Conservation (phyloP, 1,140 invertebrate genomes). For the Monomorium pharaonis region DNA sequence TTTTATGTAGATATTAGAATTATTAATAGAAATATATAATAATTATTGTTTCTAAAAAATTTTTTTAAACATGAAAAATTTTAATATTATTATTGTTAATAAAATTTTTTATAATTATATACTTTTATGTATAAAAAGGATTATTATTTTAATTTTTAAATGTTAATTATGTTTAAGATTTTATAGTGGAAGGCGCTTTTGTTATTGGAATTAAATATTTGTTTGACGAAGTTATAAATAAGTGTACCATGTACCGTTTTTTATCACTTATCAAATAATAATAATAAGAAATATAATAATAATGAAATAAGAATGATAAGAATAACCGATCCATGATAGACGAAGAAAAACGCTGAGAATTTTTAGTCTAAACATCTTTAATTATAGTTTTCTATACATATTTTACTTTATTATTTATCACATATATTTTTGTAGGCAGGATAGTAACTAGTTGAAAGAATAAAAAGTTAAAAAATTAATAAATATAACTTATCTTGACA, state of each 20-base stretch:
- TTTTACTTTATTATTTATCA: neutral
- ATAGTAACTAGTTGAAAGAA: no score
- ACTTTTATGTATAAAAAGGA: neutral
- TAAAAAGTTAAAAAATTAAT: no score
- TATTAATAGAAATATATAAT: neutral
- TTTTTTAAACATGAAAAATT: neutral
- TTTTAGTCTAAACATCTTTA: neutral
- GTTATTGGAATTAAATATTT: conserved; percentile 35
- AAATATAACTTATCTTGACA: no score
- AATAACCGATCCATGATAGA: neutral
- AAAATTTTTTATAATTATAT: neutral
- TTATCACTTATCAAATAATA: conserved; percentile 58
- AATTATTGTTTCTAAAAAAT: neutral
- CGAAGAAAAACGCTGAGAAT: neutral
- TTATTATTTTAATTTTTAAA: neutral
- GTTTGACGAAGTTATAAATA: conserved; percentile 8
- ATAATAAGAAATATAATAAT: conserved; percentile 42
- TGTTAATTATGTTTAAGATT: conserved; percentile 16
- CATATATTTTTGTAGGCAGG: neutral
- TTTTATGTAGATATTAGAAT: neutral
- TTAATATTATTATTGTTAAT: neutral
- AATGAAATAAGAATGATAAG: conserved; percentile 50
- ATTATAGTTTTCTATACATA: no score
- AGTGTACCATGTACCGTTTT: neutral
- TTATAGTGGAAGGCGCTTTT: neutral